Evolutionary conservation across 2,113 vertebrate genomes (phyloP).

Genomic region (Zonotrichia leucophrys): DNA sequence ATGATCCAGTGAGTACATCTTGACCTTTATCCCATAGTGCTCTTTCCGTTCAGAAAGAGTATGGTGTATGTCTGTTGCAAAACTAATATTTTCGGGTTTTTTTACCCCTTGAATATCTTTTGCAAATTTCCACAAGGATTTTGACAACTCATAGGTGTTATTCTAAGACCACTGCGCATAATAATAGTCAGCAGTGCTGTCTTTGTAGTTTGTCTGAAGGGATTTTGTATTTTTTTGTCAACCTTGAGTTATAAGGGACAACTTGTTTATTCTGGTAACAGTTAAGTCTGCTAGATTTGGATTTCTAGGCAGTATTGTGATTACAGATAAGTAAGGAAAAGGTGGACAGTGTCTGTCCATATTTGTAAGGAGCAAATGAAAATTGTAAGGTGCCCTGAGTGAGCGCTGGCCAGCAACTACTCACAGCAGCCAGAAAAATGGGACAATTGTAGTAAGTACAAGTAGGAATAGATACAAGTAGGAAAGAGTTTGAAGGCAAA

Average conservation of each 20-base stretch:
- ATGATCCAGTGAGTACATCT: background rate
- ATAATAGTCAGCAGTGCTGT: background rate
- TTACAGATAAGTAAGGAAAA: background rate
- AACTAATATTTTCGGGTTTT: background rate
- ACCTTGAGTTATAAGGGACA: background rate
- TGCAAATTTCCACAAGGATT: background rate
- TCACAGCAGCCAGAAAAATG: background rate
- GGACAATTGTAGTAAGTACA: background rate
- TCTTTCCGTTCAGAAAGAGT: background rate
- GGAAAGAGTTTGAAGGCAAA: background rate
- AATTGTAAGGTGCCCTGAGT: background rate
- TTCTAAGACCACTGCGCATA: background rate
- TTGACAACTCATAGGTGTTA: fast-evolving
- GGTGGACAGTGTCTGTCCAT: background rate
- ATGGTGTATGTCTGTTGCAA: background rate
- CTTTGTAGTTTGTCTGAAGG: background rate
- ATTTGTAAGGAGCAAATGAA: background rate
- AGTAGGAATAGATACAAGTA: background rate
- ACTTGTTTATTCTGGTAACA: background rate
- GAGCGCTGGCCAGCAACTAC: background rate
- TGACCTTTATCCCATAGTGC: background rate
- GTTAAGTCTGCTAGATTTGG: background rate
- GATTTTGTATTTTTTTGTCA: background rate
- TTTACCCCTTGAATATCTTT: background rate
- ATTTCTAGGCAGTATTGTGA: background rate